Evolutionary conservation across 2,888 invertebrate species (phyloP).

Genomic region (Marasmarcha lunaedactyla): DNA sequence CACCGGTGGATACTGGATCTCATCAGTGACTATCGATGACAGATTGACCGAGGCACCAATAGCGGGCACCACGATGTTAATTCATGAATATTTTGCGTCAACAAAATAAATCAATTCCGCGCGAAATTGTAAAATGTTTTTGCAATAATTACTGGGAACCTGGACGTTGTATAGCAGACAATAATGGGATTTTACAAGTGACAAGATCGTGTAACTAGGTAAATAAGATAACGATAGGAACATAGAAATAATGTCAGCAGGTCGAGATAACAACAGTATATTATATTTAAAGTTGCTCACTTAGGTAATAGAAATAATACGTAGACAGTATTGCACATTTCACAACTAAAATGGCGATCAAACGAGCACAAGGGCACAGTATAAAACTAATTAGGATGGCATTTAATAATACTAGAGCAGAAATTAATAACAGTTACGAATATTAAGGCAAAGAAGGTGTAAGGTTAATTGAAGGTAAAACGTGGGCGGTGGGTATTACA

Average conservation of each 20-base stretch:
- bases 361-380: slow-evolving; percentile 14
- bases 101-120: slow-evolving; percentile 16
- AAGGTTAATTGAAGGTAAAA: no score
- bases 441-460: no score
- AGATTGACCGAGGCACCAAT: slow-evolving; percentile 38
- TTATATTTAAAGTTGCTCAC: no score
- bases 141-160: slow-evolving; percentile 7
- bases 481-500: no score
- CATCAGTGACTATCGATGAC: slow-evolving; percentile 21
- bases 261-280: slow-evolving; percentile 25
- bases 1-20: slow-evolving; percentile 33
- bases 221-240: slow-evolving; percentile 40
- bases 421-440: no score
- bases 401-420: no score
- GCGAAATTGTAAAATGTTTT: no score
- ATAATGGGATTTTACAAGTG: slow-evolving; percentile 27
- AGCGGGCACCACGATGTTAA: neutral
- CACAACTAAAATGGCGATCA: no score
- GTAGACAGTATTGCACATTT: no score
- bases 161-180: slow-evolving; percentile 32
- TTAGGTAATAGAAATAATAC: no score
- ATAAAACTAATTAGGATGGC: no score
- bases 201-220: slow-evolving; percentile 45
- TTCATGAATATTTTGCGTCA: slow-evolving; percentile 16
- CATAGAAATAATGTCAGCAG: slow-evolving; percentile 32